These are phyloP conservation scores for Magallana ariakensis DNA, from an alignment of 1,140 invertebrate genomes.

Conservation along the genomic window DNA sequence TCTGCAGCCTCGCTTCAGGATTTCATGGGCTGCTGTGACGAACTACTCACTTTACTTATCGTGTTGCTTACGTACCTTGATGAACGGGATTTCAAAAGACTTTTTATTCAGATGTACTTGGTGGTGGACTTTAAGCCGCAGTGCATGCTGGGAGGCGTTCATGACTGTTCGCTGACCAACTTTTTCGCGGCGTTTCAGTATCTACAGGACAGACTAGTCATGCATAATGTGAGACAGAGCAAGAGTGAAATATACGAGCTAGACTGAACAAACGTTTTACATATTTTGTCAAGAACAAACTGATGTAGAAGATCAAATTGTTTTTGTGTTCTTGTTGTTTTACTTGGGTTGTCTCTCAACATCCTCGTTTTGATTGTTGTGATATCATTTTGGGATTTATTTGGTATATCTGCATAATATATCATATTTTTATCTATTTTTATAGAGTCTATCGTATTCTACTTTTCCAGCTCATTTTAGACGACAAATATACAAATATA, in stretches of 20 bases:
- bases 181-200: constrained; percentile 60
- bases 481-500: no score
- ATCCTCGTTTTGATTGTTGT: no score
- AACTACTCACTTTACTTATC: constrained; percentile 57
- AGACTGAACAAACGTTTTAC: background rate
- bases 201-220: constrained; percentile 49
- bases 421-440: no score
- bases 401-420: no score
- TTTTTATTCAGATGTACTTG: constrained; percentile 55
- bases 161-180: constrained; percentile 61
- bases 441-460: no score
- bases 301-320: no score
- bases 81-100: constrained; percentile 43
- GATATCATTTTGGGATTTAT: no score
- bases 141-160: constrained; percentile 59
- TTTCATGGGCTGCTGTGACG: constrained; percentile 56
- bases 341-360: no score
- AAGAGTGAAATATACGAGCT: background rate
- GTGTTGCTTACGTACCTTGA: constrained; percentile 51
- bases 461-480: no score
- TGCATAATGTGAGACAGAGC: constrained; percentile 14
- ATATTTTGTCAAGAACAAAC: no score
- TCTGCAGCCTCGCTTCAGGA: constrained; percentile 32
- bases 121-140: constrained; percentile 58
- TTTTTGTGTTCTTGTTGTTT: no score